phyloP scores from a whole-genome alignment of 2,113 vertebrate genomes.

The Myrmecobius fasciatus region DNA sequence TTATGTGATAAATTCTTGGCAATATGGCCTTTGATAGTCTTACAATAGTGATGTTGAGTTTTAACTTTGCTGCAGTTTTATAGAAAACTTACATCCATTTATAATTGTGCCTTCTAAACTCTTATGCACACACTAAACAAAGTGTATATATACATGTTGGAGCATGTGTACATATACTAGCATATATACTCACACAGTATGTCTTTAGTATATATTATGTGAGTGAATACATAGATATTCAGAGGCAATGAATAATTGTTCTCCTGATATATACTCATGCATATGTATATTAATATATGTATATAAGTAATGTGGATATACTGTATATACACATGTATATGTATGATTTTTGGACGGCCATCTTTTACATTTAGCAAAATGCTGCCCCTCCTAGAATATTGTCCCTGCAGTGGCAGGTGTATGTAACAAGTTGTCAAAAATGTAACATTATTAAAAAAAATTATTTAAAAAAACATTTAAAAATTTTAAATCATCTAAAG shows the following conservation, averaged over 20 bases:
- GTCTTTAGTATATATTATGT: constrained; percentile 76
- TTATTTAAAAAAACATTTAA: constrained; percentile 83
- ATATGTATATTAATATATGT: constrained; percentile 82
- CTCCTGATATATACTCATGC: constrained; percentile 81
- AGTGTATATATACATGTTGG: constrained; percentile 75
- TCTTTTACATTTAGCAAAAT: constrained; percentile 84
- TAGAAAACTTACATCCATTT: constrained; percentile 77
- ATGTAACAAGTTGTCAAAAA: constrained; percentile 80
- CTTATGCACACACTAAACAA: constrained; percentile 76
- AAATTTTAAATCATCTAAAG: constrained; percentile 81
- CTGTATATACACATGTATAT: constrained; percentile 86
- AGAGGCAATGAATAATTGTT: constrained; percentile 79
- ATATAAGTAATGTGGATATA: constrained; percentile 84
- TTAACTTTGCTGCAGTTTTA: constrained; percentile 79
- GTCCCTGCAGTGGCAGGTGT: constrained; percentile 81
- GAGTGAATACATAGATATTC: constrained; percentile 74
- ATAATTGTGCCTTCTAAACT: constrained; percentile 79
- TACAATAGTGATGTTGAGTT: constrained; percentile 72
- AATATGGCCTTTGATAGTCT: constrained; percentile 61
- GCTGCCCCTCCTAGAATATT: constrained; percentile 81
- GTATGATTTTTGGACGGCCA: constrained; percentile 81
- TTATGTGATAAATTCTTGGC: constrained; percentile 31
- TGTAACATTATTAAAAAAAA: constrained; percentile 81
- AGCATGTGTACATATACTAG: constrained; percentile 80
- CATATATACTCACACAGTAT: constrained; percentile 74